Percentiles rank a stretch among this genome's conserved stretches.
phyloP scores from a whole-genome alignment of 2,888 invertebrate species.

The Pachydiplax longipennis region DNA sequence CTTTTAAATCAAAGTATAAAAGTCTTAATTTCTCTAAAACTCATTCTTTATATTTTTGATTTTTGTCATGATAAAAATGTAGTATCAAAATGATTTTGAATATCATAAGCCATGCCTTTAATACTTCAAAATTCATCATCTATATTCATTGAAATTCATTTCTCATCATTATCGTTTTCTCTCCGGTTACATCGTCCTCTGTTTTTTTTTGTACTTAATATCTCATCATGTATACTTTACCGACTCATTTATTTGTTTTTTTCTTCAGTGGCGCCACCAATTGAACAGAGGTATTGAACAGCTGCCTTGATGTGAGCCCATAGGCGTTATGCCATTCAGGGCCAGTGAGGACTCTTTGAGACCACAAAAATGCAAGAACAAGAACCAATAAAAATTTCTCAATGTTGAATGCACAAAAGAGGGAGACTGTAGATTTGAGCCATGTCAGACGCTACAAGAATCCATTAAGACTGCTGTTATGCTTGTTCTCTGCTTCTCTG shows the following conservation, averaged over 20 bases:
- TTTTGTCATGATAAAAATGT: no score
- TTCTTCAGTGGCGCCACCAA: background rate
- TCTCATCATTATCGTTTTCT: no score
- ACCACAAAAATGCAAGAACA: constrained; percentile 28
- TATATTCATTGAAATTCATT: no score
- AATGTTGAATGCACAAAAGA: constrained; percentile 31
- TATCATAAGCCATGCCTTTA: no score
- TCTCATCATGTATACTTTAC: background rate
- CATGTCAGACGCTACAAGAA: background rate
- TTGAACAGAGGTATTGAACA: background rate
- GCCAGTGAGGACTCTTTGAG: constrained; percentile 22
- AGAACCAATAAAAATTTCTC: background rate
- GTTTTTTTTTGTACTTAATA: no score
- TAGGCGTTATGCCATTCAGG: background rate
- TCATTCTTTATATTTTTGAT: no score
- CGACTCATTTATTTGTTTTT: background rate
- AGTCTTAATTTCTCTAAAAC: no score
- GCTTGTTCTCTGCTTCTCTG: constrained; percentile 37
- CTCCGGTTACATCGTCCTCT: no score
- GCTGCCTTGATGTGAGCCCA: constrained; percentile 25
- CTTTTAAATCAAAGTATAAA: no score
- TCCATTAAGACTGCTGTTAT: constrained; percentile 10
- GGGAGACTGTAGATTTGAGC: constrained; percentile 32
- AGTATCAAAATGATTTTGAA: no score
- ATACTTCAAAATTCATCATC: no score